Evolutionary conservation across 2,797 vertebrate genomes (phyloP).

Genomic region (Jordanella pulchra): DNA sequence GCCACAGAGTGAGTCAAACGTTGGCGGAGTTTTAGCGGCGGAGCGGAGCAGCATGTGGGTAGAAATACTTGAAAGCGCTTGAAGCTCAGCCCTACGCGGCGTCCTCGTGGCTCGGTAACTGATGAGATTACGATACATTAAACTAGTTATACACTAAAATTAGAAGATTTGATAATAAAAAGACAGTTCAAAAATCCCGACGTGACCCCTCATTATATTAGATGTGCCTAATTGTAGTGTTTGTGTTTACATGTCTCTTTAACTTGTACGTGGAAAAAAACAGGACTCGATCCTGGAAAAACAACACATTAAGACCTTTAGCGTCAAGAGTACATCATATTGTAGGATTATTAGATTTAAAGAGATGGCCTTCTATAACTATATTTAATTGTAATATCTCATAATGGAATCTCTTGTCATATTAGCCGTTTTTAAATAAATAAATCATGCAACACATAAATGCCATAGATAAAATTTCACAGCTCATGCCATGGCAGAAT

Average conservation of each 20-base stretch:
- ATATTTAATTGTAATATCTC: neutral
- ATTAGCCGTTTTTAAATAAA: too few relatives aligned
- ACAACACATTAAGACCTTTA: neutral
- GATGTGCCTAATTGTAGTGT: neutral
- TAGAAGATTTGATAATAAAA: constrained; percentile 8
- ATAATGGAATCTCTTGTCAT: too few relatives aligned
- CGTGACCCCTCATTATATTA: neutral
- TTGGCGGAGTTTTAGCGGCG: constrained; percentile 65
- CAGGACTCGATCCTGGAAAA: neutral
- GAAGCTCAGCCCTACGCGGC: constrained; percentile 56
- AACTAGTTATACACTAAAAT: constrained; percentile 29
- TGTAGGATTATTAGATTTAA: too few relatives aligned
- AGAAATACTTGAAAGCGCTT: constrained; percentile 61
- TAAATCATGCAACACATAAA: neutral
- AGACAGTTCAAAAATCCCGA: neutral
- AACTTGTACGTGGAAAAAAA: too few relatives aligned
- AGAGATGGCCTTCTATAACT: neutral
- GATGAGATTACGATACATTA: constrained; percentile 54
- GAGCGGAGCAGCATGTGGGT: constrained; percentile 52
- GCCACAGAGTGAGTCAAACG: constrained; percentile 67
- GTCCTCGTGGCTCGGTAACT: constrained; percentile 52
- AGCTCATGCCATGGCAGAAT: neutral
- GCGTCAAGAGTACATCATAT: neutral
- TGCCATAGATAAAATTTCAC: neutral
- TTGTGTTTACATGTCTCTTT: neutral